Conservation (phyloP, 2,797 vertebrate species). For the Chelon auratus region DNA sequence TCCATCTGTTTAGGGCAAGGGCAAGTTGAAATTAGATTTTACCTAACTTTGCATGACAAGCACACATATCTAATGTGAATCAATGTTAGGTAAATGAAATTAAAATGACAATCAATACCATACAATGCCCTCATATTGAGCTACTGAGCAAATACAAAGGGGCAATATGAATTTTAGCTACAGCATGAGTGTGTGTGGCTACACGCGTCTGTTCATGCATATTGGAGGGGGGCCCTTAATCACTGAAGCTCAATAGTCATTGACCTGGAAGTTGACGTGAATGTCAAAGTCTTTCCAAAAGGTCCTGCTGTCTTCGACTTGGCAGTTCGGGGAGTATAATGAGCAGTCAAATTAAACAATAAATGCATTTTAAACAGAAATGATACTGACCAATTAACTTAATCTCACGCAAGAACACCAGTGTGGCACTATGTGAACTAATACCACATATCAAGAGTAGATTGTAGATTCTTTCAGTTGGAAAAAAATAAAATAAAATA, state of each 20-base stretch:
- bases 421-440: background rate
- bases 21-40: constrained; percentile 75
- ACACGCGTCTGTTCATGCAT: constrained; percentile 78
- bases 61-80: constrained; percentile 80
- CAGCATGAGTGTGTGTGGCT: constrained; percentile 67
- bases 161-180: constrained; percentile 78
- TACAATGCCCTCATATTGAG: constrained; percentile 85
- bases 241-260: constrained; percentile 77
- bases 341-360: constrained; percentile 53
- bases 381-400: constrained; percentile 31
- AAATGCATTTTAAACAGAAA: constrained; percentile 21
- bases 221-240: constrained; percentile 79
- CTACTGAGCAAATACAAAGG: constrained; percentile 87
- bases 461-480: constrained; percentile 36
- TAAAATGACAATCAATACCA: constrained; percentile 85
- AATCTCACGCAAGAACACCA: constrained; percentile 5
- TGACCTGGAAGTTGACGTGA: constrained; percentile 84
- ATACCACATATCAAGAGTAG: background rate
- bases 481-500: background rate
- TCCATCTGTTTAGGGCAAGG: constrained; percentile 77
- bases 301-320: constrained; percentile 75
- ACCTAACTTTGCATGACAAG: constrained; percentile 80
- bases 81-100: constrained; percentile 81
- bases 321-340: constrained; percentile 50
- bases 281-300: constrained; percentile 79